Evolutionary conservation across 2,797 vertebrate genomes (phyloP), one percentile per base, ranked within the genome.

Genomic region (Sebastes paucispinis): DNA sequence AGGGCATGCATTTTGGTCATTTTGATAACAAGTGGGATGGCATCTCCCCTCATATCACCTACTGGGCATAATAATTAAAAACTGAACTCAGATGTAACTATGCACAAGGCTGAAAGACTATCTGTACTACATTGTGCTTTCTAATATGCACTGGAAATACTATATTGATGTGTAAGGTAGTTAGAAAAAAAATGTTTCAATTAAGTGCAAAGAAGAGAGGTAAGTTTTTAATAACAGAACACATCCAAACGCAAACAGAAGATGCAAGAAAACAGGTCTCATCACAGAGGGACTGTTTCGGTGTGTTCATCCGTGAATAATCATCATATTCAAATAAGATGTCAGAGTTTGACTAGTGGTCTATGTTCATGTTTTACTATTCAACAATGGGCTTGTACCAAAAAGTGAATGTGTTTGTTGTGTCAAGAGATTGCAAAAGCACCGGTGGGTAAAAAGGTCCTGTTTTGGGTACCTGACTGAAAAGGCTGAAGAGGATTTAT

Each of bases 211-310:
- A 92, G 81, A 88, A 88, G 83, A 85, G 84, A 90, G 78, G 79
- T 90, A 80, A 32, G 67, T 86, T 87, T 93, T 92, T 91, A 94
- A 90, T 93, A 91, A 93, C 77, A 71, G 73, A 93, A 91, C 64
- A 85, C 87, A 87, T 90, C 72, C 81, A 92, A 91, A 92, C 32
- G 66, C 74, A 87, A 93, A 91, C 67, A 80, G 75, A 88, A 54
- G 36, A 85, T 89, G 80, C 83, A 88, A 87, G 66, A 84, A 79
- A 89, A 87, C 62, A 75, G 75, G 34, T 84, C 74, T 83, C 70
- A 65, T 86, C 83, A 92, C 69, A 90, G 79, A 81, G 36, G 71
- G 85, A 81, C 79, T 75, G 60, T 73, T 86, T 74, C 70, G 68
- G 73, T 76, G 82, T 85, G 60, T 80, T 84, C 71, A 80, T 16